Conservation (phyloP, 2,797 vertebrate species). For the Hapalemur alaotrensis region DNA sequence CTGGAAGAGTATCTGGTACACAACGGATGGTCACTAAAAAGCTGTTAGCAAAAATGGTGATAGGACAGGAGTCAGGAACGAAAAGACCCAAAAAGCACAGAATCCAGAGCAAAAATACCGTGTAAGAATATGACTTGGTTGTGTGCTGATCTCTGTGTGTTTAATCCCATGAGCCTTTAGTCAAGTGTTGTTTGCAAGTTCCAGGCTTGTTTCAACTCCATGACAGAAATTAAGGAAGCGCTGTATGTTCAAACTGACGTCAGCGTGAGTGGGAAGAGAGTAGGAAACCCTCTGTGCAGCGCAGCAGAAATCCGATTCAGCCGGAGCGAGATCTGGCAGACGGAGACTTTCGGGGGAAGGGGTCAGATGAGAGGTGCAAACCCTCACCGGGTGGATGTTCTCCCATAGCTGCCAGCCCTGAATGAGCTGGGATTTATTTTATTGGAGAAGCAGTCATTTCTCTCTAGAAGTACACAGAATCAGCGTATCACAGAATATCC, state of each 20-base stretch:
- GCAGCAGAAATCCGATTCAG: not conserved
- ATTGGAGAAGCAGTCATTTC: not conserved
- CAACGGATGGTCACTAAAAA: not conserved
- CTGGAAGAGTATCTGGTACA: not conserved
- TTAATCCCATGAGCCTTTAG: not conserved
- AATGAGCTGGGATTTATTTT: not conserved
- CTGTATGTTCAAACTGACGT: not conserved
- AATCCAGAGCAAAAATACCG: not conserved
- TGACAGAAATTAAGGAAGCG: not conserved
- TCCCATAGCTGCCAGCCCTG: not conserved
- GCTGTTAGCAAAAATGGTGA: not conserved
- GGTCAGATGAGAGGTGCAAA: not conserved
- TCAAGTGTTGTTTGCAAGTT: not conserved
- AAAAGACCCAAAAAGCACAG: not conserved
- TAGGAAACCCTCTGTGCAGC: not conserved
- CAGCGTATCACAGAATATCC: not conserved
- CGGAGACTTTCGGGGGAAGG: not conserved
- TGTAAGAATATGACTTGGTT: not conserved
- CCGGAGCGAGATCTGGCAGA: not conserved
- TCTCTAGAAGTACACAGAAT: conserved; percentile 21
- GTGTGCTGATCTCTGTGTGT: not conserved
- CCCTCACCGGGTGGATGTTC: not conserved
- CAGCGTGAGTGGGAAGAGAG: not conserved
- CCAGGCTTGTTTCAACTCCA: not conserved
- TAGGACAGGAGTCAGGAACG: not conserved